Evolutionary conservation across 2,888 invertebrate species (phyloP).

Genomic region (Macaria notata): DNA sequence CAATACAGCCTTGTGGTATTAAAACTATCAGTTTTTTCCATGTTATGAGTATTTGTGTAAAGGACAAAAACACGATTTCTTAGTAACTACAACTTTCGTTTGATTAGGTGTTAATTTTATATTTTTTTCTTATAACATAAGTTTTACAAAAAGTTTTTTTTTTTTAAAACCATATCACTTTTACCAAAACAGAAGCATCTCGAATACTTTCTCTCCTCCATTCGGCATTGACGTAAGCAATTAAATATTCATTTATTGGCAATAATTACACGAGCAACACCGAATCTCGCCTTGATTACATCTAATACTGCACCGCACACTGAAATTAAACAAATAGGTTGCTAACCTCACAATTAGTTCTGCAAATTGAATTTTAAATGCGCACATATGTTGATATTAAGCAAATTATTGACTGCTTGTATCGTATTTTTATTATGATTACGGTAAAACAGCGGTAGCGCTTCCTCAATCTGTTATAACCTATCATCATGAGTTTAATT

Average conservation of each 20-base stretch:
- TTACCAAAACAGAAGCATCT: conserved; percentile 14
- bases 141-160: too few species aligned
- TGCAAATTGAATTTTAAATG: conserved; percentile 27
- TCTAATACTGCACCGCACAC: conserved; percentile 11
- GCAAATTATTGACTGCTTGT: conserved; percentile 27
- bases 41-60: too few species aligned
- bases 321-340: conserved; percentile 21
- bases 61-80: too few species aligned
- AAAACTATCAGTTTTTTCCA: too few species aligned
- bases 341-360: conserved; percentile 21
- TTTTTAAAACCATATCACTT: conserved; percentile 8
- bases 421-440: conserved; percentile 29
- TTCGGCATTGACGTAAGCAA: conserved; percentile 12
- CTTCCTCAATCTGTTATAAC: conserved; percentile 25
- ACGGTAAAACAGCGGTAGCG: conserved; percentile 28
- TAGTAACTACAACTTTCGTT: too few species aligned
- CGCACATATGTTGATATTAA: conserved; percentile 29
- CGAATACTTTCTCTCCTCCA: conserved; percentile 22
- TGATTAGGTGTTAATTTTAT: too few species aligned
- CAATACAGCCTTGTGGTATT: too few species aligned
- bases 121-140: too few species aligned
- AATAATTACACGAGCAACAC: conserved; percentile 17
- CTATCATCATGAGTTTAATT: conserved; percentile 37
- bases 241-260: conserved; percentile 17
- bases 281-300: conserved; percentile 15